Conservation (phyloP, 2,888 invertebrate species). For the Synanthedon tipuliformis region DNA sequence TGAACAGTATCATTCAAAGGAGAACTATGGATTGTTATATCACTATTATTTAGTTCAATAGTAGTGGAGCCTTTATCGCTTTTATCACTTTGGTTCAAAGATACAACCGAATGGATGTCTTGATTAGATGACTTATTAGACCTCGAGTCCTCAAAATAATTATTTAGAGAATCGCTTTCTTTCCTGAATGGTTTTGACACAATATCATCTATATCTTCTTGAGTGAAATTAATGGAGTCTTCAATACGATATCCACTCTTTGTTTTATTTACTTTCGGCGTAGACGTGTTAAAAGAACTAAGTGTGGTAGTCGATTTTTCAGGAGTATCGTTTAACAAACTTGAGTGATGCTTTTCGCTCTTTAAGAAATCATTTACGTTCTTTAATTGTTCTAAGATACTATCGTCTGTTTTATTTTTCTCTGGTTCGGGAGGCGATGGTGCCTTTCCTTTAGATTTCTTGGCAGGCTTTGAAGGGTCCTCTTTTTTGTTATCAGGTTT, state of each 20-base stretch:
- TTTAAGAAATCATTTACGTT: slow-evolving; percentile 51
- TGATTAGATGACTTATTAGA: slow-evolving; percentile 61
- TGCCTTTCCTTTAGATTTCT: slow-evolving; percentile 79
- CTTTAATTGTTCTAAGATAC: slow-evolving; percentile 53
- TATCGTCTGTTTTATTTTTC: slow-evolving; percentile 61
- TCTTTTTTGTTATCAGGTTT: slow-evolving; percentile 39
- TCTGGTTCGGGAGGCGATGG: slow-evolving; percentile 75
- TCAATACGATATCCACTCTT: slow-evolving; percentile 43
- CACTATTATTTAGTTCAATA: slow-evolving; percentile 79
- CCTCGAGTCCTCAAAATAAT: slow-evolving; percentile 56
- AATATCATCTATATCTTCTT: slow-evolving; percentile 67
- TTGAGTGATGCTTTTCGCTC: slow-evolving; percentile 55
- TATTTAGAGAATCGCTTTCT: slow-evolving; percentile 62
- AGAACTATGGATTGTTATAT: slow-evolving; percentile 80
- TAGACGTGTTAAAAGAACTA: slow-evolving; percentile 54
- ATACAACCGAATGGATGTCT: slow-evolving; percentile 52
- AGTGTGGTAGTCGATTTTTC: slow-evolving; percentile 22
- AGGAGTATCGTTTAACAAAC: slow-evolving; percentile 37
- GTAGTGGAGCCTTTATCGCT: slow-evolving; percentile 72
- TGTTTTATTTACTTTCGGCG: slow-evolving; percentile 56
- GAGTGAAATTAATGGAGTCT: slow-evolving; percentile 56
- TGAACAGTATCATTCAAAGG: slow-evolving; percentile 64
- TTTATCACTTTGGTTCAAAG: slow-evolving; percentile 59
- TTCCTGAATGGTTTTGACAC: slow-evolving; percentile 58
- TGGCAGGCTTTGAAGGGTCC: slow-evolving; percentile 48